Percentiles rank a stretch among this genome's conserved stretches.
Conservation (phyloP, 2,113 vertebrate species). For the Calyptomena viridis region DNA sequence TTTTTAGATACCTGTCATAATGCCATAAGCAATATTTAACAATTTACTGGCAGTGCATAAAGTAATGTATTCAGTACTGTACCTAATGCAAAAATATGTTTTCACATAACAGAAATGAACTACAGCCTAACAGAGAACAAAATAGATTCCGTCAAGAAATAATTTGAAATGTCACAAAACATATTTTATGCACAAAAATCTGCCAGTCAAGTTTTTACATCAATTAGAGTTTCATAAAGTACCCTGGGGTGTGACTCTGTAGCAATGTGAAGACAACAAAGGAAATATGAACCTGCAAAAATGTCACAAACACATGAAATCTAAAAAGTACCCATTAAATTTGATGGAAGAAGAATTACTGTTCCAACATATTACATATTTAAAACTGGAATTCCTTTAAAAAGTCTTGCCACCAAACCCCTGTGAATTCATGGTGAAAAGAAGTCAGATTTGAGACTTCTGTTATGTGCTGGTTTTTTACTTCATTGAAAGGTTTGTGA, state of each 20-base stretch:
- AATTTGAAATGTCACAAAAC: conserved; percentile 35
- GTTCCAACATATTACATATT: conserved; percentile 1
- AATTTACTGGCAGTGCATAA: conserved; percentile 19
- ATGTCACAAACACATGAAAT: conserved; percentile 21
- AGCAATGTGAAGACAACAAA: conserved; percentile 40
- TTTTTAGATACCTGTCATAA: neutral
- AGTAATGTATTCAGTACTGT: neutral
- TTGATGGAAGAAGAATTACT: conserved; percentile 32
- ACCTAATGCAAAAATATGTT: conserved; percentile 30
- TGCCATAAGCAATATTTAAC: conserved; percentile 17
- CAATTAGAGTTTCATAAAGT: conserved; percentile 63
- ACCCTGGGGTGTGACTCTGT: conserved; percentile 32
- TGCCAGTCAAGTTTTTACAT: conserved; percentile 54
- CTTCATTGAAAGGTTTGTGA: neutral
- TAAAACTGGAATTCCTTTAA: conserved; percentile 1
- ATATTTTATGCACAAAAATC: conserved; percentile 40
- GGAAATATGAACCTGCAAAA: conserved; percentile 42
- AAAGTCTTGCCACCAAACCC: neutral
- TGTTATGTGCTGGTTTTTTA: neutral
- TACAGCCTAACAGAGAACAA: conserved; percentile 34
- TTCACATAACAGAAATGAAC: conserved; percentile 42
- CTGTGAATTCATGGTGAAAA: neutral
- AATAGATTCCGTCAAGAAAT: conserved; percentile 45
- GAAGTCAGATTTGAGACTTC: neutral
- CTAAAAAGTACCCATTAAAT: conserved; percentile 28